Conservation (phyloP, 37 sponge, comb jelly and placozoan genomes). For the Tethya wilhelma region DNA sequence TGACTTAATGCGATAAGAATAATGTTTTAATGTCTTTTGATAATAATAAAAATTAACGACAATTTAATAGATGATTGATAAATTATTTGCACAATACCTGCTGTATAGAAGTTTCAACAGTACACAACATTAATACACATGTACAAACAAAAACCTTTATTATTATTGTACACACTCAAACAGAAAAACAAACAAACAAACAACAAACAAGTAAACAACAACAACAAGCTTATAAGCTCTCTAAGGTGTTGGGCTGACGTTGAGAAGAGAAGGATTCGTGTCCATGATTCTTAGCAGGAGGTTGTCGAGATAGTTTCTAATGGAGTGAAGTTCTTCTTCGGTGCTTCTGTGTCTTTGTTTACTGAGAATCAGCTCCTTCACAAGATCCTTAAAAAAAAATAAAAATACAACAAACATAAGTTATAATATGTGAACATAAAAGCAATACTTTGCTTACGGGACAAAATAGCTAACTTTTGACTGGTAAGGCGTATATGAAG, state of each 20-base stretch:
- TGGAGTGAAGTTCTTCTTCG: conserved; percentile 29
- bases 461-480: too few relatives aligned
- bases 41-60: too few relatives aligned
- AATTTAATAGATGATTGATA: too few relatives aligned
- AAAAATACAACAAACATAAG: not conserved
- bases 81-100: too few relatives aligned
- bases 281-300: conserved; percentile 60
- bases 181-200: conserved; percentile 42
- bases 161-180: conserved; percentile 28
- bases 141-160: conserved; percentile 15
- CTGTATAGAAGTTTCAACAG: not conserved
- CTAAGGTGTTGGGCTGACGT: not conserved
- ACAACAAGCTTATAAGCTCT: not conserved
- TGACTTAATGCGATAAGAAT: too few relatives aligned
- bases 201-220: not conserved
- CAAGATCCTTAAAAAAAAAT: conserved; percentile 29
- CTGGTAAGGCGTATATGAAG: too few relatives aligned
- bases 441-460: too few relatives aligned
- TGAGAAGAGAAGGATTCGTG: conserved; percentile 46
- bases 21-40: too few relatives aligned
- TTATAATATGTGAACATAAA: not conserved
- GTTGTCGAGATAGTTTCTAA: conserved; percentile 45
- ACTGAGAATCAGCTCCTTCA: conserved; percentile 47
- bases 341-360: not conserved
- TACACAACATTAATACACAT: conserved; percentile 7